Base-by-base conservation (phyloP, 2,797 vertebrate genomes). In the Hydrophis major region DNA sequence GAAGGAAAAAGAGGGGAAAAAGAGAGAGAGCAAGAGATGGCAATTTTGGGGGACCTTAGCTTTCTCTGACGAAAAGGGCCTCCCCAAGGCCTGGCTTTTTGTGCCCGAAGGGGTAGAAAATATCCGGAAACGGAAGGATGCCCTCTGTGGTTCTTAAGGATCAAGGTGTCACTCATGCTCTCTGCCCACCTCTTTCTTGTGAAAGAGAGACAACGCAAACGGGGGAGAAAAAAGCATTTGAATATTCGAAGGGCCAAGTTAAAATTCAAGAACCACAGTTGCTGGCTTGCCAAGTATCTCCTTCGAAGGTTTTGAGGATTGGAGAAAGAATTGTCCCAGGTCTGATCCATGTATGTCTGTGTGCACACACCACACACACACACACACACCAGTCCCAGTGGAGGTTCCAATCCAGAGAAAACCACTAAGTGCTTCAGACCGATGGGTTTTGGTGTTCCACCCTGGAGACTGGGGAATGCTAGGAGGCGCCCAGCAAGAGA, bases 1-100 rank as follows among this genome's bases (percentile, higher is more conserved):
- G 50, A 53, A 53, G 50, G 50, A 50, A 8, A 50, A 50, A 50
- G 7, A 42, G 47, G 47, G 42, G 42, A 53, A 53, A 50, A 47
- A 13, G 3, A 16, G 1, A 16, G 1, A 13, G 8, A 16, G 1
- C 2, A 8, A 11, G 7, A 6, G 32, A 12, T 0, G 28, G 27
- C 3, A 8, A 6, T 32, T 8, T 86, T 0, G 14, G 47, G n/a
- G n/a, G 7, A 53, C 53, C 47, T 14, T 53, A 56, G 59, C 74
- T 57, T 32, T 28, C 14, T 57, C 69, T 2, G 16, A 50, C 10
- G 11, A 22, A 37, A 60, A 6, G 0, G 5, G 18, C 3, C 6
- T 25, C 28, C 16, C 86, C 27, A 7, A 4, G 53, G 55, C 10
- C 22, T 37, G n/a, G 4, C 8, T n/a, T n/a, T 6, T n/a, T 6